Conservation (phyloP, 30 jellyfish, hydroid and myxozoan species). For the Aurelia aurita complex sp. Pacific region DNA sequence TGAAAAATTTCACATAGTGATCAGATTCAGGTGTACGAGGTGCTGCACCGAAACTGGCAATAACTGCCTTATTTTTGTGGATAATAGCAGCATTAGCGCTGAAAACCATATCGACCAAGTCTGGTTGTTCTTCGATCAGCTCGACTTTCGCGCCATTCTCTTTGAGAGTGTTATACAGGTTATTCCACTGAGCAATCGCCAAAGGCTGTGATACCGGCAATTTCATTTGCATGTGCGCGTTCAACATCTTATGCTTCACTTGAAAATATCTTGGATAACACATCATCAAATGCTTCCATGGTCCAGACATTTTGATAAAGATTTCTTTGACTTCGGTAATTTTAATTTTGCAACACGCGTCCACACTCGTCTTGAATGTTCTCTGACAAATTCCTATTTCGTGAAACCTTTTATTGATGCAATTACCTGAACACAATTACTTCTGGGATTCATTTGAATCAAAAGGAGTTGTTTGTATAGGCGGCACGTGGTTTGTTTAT, state of each 20-base stretch:
- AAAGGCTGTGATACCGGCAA: slow-evolving; percentile 27
- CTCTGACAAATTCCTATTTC: no score
- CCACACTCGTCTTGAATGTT: no score
- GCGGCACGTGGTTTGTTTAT: no score
- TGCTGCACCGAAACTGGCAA: slow-evolving; percentile 66
- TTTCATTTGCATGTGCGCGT: slow-evolving; percentile 69
- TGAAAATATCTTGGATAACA: slow-evolving; percentile 53
- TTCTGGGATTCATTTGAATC: no score
- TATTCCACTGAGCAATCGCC: slow-evolving; percentile 55
- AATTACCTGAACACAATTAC: no score
- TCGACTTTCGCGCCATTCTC: slow-evolving; percentile 53
- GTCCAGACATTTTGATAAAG: slow-evolving; percentile 40
- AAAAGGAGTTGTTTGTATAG: no score
- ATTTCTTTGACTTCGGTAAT: no score
- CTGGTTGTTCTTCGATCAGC: slow-evolving; percentile 59
- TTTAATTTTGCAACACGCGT: no score
- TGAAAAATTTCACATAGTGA: slow-evolving; percentile 54
- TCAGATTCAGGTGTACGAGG: slow-evolving; percentile 64
- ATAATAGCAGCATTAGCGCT: slow-evolving; percentile 69
- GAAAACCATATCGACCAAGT: slow-evolving; percentile 64
- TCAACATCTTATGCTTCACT: slow-evolving; percentile 51
- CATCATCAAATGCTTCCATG: slow-evolving; percentile 67
- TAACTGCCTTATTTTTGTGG: slow-evolving; percentile 42
- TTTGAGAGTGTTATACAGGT: slow-evolving; percentile 38
- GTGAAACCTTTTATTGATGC: no score